A percentile compares a stretch with the other conserved stretches of the same genome.
Evolutionary conservation across 2,888 invertebrate genomes (phyloP).

Genomic region (Mythimna ferrago): DNA sequence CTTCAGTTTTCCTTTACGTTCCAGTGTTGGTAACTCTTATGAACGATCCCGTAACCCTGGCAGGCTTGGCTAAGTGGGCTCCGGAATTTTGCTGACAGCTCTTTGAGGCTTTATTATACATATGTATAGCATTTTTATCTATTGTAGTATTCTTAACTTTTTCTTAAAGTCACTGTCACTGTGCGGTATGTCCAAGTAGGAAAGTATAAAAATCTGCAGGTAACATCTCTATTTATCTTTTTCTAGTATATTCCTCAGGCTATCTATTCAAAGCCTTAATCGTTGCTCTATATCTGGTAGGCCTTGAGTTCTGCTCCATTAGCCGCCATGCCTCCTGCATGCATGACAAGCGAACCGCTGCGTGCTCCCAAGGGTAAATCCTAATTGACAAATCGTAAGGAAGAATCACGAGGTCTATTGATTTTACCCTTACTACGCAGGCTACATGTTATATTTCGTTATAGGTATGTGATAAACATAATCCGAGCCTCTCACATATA

Average conservation of each 20-base stretch:
- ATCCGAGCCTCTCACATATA: constrained; percentile 47
- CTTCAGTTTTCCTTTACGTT: too few relatives aligned
- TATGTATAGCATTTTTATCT: neutral
- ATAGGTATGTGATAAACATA: constrained; percentile 33
- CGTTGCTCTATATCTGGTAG: neutral
- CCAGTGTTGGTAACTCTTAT: too few relatives aligned
- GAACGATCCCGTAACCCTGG: too few relatives aligned
- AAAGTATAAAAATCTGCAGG: neutral
- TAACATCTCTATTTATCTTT: neutral
- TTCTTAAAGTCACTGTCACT: too few relatives aligned
- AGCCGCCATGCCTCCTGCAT: neutral
- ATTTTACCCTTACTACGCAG: constrained; percentile 27
- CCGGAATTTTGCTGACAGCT: too few relatives aligned
- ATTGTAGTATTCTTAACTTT: too few relatives aligned
- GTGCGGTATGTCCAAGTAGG: too few relatives aligned
- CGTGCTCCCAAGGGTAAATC: constrained; percentile 7
- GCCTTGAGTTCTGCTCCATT: neutral
- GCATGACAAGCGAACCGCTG: neutral
- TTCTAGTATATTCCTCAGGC: neutral
- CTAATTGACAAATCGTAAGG: constrained; percentile 32
- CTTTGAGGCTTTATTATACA: neutral
- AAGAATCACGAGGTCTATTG: constrained; percentile 29
- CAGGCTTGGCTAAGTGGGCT: too few relatives aligned
- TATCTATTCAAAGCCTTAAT: neutral
- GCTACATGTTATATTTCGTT: neutral